A percentile compares a stretch with the other conserved stretches of the same genome.
These are phyloP conservation scores for Eclectus roratus DNA, from an alignment of 2,113 vertebrate species.

Conservation along the genomic window DNA sequence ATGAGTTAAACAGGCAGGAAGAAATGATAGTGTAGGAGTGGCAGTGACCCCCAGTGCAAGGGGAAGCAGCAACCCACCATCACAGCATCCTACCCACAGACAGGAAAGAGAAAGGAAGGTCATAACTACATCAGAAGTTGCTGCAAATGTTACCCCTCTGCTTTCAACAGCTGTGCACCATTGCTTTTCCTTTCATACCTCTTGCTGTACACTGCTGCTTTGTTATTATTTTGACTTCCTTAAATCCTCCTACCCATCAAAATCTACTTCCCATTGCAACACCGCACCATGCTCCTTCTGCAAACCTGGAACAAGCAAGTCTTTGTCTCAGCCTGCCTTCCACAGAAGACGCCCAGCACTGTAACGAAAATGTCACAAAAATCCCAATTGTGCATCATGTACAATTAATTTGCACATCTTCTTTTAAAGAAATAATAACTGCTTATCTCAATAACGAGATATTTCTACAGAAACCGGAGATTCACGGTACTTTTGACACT, in stretches of 20 bases:
- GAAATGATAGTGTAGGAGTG: rapidly evolving
- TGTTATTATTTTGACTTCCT: slow-evolving; percentile 16
- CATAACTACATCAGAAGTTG: neutral
- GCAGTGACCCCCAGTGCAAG: rapidly evolving
- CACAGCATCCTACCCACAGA: neutral
- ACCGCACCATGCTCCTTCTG: neutral
- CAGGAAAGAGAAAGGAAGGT: neutral
- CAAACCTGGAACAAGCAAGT: neutral
- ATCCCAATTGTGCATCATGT: neutral
- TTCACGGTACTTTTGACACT: neutral
- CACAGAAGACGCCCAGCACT: neutral
- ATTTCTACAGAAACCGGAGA: neutral
- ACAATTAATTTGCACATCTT: neutral
- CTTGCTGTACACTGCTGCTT: neutral
- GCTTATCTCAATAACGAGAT: neutral
- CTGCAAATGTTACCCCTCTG: neutral
- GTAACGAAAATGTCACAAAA: neutral
- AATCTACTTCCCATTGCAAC: neutral
- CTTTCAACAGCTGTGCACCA: neutral
- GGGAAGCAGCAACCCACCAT: neutral
- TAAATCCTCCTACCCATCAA: neutral
- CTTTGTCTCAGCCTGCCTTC: neutral
- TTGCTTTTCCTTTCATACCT: neutral
- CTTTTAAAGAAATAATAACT: neutral
- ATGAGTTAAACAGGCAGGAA: neutral